Conservation (phyloP, 1,140 invertebrate species). For the Lerema accius region DNA sequence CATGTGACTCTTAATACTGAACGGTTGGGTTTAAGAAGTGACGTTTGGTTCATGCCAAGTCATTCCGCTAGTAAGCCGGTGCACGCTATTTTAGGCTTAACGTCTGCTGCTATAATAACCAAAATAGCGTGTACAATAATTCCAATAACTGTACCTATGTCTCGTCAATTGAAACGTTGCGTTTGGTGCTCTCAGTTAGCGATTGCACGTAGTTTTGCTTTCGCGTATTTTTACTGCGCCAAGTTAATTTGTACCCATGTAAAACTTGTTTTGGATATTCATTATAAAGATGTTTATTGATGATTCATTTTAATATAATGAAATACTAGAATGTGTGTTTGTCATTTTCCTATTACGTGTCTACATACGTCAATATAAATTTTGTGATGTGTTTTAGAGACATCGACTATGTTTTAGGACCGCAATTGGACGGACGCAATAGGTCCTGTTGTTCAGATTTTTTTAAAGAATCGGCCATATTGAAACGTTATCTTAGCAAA, state of each 20-base stretch:
- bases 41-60: conserved; percentile 12
- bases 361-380: too few relatives aligned
- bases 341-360: too few relatives aligned
- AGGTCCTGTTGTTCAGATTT: too few relatives aligned
- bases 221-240: conserved; percentile 24
- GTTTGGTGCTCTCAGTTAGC: too few relatives aligned
- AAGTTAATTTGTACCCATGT: conserved; percentile 23
- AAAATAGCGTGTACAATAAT: conserved; percentile 5
- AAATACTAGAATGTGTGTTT: too few relatives aligned
- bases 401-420: too few relatives aligned
- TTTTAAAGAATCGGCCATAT: too few relatives aligned
- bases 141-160: conserved; percentile 28
- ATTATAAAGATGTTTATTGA: not conserved
- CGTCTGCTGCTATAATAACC: conserved; percentile 13
- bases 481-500: too few relatives aligned
- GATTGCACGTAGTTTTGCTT: too few relatives aligned
- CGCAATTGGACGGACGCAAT: too few relatives aligned
- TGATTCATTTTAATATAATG: not conserved
- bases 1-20: conserved; percentile 19
- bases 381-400: too few relatives aligned
- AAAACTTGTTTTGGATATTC: conserved; percentile 15
- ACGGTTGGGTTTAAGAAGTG: not conserved
- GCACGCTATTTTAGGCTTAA: conserved; percentile 17
- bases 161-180: too few relatives aligned
- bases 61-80: conserved; percentile 4